Evolutionary conservation across 2,888 invertebrate species (phyloP).

Genomic region (Trachelus troglodyta): DNA sequence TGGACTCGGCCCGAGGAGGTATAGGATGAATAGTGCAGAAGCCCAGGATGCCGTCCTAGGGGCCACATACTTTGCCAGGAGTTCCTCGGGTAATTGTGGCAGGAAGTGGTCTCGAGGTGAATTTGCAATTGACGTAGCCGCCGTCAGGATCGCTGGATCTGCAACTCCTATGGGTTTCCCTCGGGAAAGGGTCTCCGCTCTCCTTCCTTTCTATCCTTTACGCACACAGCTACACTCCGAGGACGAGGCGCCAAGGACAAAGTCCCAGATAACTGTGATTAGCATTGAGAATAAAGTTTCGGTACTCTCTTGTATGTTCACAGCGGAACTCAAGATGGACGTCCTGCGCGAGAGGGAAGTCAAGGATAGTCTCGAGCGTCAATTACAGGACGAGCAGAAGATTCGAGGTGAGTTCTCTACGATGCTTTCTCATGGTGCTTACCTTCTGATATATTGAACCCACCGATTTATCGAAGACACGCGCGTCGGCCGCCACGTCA

Average conservation of each 20-base stretch:
- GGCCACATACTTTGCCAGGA: neutral
- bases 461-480: neutral
- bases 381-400: conserved; percentile 93
- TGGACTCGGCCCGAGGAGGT: neutral
- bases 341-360: conserved; percentile 92
- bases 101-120: conserved; percentile 22
- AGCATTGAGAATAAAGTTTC: neutral
- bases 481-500: conserved; percentile 24
- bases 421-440: neutral
- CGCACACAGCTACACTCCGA: neutral
- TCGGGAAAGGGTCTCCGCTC: neutral
- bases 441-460: neutral
- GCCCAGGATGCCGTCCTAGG: neutral
- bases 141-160: neutral
- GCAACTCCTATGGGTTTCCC: neutral
- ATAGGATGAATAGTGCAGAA: neutral
- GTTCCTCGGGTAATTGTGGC: conserved; percentile 21
- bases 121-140: conserved; percentile 7
- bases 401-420: conserved; percentile 82
- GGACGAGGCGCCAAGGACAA: neutral
- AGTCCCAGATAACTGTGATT: neutral
- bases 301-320: conserved; percentile 31
- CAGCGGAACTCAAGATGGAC: conserved; percentile 97
- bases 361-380: conserved; percentile 93
- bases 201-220: neutral